These are phyloP conservation scores for Melopsittacus undulatus DNA, from an alignment of 2,797 vertebrate genomes.

Conservation along the genomic window DNA sequence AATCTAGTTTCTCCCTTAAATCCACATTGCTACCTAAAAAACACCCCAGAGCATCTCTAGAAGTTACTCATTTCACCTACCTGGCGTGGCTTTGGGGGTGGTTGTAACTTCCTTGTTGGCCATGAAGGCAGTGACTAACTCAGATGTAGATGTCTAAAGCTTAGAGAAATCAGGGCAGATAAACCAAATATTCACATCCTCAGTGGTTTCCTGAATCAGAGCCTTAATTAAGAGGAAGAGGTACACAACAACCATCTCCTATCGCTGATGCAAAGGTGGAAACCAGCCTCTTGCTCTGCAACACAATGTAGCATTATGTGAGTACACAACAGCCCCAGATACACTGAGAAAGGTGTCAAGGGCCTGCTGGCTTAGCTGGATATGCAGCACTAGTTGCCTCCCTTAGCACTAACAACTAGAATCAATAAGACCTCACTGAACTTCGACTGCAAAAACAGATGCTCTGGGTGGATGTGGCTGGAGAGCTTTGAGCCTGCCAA, in stretches of 20 bases:
- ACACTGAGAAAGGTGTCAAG: fast-evolving
- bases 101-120: background rate
- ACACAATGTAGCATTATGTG: fast-evolving
- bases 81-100: fast-evolving
- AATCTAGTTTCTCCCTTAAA: background rate
- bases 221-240: background rate
- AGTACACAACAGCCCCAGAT: background rate
- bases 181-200: background rate
- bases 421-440: fast-evolving
- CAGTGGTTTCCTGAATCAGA: background rate
- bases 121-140: background rate
- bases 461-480: fast-evolving
- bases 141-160: background rate
- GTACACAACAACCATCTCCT: background rate
- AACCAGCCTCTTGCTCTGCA: background rate
- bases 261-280: background rate
- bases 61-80: background rate
- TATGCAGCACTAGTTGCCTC: background rate
- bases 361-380: background rate
- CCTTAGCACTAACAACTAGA: background rate
- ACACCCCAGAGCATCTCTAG: background rate
- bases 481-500: fast-evolving
- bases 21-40: background rate
- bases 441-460: background rate
- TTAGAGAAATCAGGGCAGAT: background rate